Base-by-base conservation (phyloP, 2,113 vertebrate species). In the Rhinichthys klamathensis region DNA sequence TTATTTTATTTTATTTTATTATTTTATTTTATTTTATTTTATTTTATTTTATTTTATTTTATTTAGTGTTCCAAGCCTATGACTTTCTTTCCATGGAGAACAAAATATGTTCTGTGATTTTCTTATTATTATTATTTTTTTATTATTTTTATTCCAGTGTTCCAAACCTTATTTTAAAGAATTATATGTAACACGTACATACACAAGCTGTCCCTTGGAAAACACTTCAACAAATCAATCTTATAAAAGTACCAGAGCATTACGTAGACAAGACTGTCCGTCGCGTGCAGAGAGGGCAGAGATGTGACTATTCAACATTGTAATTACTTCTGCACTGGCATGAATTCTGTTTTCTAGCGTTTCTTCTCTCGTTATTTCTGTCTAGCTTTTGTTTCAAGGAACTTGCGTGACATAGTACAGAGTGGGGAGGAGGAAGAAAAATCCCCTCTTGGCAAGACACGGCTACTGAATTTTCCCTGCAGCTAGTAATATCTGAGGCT, bases 401-500 rank as follows among this genome's bases (percentile, higher is more conserved):
- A 75, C 80, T 85, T 67, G 88, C 85, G 83, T 89, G 44, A 80
- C 80, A 86, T 67, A 46, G 41, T 60, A 72, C n/a, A 49, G 30
- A 51, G 67, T 10, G 10, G 41, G 75, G 82, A 86, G 58, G 56
- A 77, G 25, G 30, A 32, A 58, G 69, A 73, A 82, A 91, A 88
- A 90, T 89, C 80, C 84, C 85, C 82, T 82, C 51, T 65, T 69
- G 65, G n/a, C 54, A 44, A 89, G 65, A 74, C 32, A 30, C 12
- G 35, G 83, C 70, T n/a, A 30, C 73, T 87, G 63, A 85, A 86
- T 41, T 75, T 86, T 86, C 88, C 87, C 81, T 81, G 46, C 73
- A 87, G 78, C 77, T 86, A 82, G 82, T 87, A 67, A 84, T 83
- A 76, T 85, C 46, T 90, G 79, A 84, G 65, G 15, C 80, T 80